Base-by-base conservation (phyloP, 1,140 invertebrate species). In the Eurosta solidaginis region DNA sequence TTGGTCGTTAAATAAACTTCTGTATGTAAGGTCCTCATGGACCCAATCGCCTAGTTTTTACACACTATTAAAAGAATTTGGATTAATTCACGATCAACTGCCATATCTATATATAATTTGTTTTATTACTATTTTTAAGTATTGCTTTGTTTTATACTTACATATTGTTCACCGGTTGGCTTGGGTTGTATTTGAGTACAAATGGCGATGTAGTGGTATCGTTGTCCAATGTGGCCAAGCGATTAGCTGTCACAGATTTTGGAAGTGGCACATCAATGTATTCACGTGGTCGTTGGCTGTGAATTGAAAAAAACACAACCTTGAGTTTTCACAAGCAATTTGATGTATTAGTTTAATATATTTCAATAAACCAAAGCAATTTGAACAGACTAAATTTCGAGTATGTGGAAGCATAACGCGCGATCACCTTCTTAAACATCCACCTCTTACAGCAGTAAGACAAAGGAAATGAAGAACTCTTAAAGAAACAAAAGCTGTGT, bases 211-310 rank as follows among this genome's bases (percentile, higher is more conserved):
- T 27, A 6, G 74, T 52, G 78, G 27, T 54, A 76, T 45, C 78
- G 68, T 79, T 50, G 10, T 79, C 78, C 52, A 79, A 54, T 47
- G 54, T 45, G 10, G n/a, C n/a, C 5, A 4, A 73, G 12, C 73
- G 78, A 68, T 68, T 68, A 44, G 78, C 79, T 7, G 79, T 80
- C 40, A 78, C 77, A 33, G 87, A 88, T 80, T 88, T 88, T 68
- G 87, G 86, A 73, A 88, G 81, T 42, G 87, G 87, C 27, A 88
- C 85, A 79, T 88, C 87, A n/a, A 88, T 88, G 33, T 88, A 88
- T 75, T 88, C 86, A 2, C 86, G 81, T 75, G 80, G 83, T 49
- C 81, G 80, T 29, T 80, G 78, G 79, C 78, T 84, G 80, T 22
- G 54, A 52, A n/a, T n/a, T 12, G 36, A 44, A 29, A n/a, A 2